Percentiles rank a stretch among this genome's conserved stretches.
Conservation (phyloP, 2,113 vertebrate species). For the Chinchilla lanigera region DNA sequence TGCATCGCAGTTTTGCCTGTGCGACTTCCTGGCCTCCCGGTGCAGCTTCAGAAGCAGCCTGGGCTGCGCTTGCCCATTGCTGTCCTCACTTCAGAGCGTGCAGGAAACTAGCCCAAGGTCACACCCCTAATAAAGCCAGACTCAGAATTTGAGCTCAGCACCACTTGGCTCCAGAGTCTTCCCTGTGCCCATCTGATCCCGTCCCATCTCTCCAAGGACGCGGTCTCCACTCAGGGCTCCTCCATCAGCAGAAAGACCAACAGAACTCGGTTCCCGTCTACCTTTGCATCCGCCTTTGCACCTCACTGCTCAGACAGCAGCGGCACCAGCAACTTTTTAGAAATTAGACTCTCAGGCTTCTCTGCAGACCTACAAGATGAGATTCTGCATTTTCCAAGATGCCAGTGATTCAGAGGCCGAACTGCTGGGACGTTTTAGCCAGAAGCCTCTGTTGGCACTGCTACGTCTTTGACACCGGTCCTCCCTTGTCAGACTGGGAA, state of each 20-base stretch:
- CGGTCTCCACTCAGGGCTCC: neutral
- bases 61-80: neutral
- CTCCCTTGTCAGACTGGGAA: neutral
- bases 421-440: neutral
- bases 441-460: neutral
- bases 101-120: neutral
- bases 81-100: neutral
- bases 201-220: neutral
- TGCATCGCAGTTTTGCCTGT: neutral
- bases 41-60: neutral
- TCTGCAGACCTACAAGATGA: no score
- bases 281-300: neutral
- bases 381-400: neutral
- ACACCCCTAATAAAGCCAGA: neutral
- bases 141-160: neutral
- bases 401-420: neutral
- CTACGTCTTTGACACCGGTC: neutral
- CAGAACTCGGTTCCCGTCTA: neutral
- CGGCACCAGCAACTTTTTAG: neutral
- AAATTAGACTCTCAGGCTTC: neutral
- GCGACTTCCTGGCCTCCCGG: neutral
- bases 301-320: neutral
- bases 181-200: neutral
- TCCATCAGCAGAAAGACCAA: accelerated
- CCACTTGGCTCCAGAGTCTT: neutral